These are phyloP conservation scores for Lochmaea capreae DNA, from an alignment of 2,888 invertebrate genomes.

Conservation along the genomic window DNA sequence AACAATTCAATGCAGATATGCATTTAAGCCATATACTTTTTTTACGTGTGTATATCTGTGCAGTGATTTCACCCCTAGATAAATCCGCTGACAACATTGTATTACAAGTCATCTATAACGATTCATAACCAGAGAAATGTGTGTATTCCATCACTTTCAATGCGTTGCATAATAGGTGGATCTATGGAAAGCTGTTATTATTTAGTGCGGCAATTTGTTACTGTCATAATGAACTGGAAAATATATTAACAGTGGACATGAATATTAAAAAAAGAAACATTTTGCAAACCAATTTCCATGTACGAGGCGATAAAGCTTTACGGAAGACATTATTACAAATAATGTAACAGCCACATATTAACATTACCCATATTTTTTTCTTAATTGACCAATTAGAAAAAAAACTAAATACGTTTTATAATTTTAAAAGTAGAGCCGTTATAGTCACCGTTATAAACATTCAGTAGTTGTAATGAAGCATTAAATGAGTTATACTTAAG, in stretches of 20 bases:
- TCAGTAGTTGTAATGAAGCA: too few species aligned
- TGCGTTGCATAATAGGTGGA: constrained; percentile 32
- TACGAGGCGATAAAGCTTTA: background rate
- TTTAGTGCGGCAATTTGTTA: constrained; percentile 34
- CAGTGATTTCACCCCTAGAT: background rate
- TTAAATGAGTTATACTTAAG: too few species aligned
- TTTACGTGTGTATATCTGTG: background rate
- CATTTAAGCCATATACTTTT: background rate
- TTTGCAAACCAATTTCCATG: background rate
- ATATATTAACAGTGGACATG: constrained; percentile 14
- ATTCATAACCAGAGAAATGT: constrained; percentile 23
- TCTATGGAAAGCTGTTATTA: constrained; percentile 35
- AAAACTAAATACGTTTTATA: too few species aligned
- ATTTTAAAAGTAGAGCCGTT: too few species aligned
- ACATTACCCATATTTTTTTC: too few species aligned
- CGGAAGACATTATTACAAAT: background rate
- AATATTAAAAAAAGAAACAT: background rate
- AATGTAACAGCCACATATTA: too few species aligned
- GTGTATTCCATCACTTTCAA: constrained; percentile 35
- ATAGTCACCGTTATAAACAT: too few species aligned
- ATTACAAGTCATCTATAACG: constrained; percentile 20
- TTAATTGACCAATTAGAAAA: too few species aligned
- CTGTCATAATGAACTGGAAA: constrained; percentile 18
- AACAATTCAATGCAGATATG: too few species aligned
- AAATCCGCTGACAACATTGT: constrained; percentile 14